These are phyloP conservation scores for Ceratina japonica DNA, from an alignment of 1,140 invertebrate genomes.

Conservation along the genomic window DNA sequence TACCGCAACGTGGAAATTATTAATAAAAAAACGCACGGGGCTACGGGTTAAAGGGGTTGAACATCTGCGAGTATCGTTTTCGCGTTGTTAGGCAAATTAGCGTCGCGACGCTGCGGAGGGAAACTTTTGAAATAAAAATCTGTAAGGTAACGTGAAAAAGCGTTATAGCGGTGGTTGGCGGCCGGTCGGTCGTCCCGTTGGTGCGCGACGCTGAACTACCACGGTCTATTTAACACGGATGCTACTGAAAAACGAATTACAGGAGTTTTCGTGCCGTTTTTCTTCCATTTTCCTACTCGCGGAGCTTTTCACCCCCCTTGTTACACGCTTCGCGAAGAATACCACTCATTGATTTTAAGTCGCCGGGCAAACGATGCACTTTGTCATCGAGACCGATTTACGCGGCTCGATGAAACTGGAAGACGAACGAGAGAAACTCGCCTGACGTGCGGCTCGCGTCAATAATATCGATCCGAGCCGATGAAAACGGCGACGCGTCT, in stretches of 20 bases:
- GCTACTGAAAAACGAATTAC: constrained; percentile 33
- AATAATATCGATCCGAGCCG: too few species aligned
- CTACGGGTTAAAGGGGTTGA: constrained; percentile 5
- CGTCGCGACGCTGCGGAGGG: constrained; percentile 27
- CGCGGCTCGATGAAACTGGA: too few species aligned
- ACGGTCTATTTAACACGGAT: constrained; percentile 36
- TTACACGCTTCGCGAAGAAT: constrained; percentile 9
- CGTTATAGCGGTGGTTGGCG: neutral
- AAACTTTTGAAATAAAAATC: constrained; percentile 39
- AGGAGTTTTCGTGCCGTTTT: constrained; percentile 26
- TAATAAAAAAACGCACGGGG: neutral
- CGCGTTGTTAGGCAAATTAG: constrained; percentile 21
- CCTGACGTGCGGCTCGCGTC: too few species aligned
- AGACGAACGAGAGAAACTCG: too few species aligned
- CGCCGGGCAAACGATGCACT: too few species aligned
- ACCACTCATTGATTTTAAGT: neutral
- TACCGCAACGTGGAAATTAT: neutral
- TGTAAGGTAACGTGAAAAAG: constrained; percentile 35
- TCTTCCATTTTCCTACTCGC: constrained; percentile 3
- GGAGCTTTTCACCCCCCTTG: constrained; percentile 16
- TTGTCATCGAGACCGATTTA: too few species aligned
- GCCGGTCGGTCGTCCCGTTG: constrained; percentile 10
- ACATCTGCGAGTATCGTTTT: constrained; percentile 21
- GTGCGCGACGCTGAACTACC: constrained; percentile 34
- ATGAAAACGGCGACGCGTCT: too few species aligned